phyloP scores from a whole-genome alignment of 2,888 invertebrate genomes.

The Dynastes tityus region DNA sequence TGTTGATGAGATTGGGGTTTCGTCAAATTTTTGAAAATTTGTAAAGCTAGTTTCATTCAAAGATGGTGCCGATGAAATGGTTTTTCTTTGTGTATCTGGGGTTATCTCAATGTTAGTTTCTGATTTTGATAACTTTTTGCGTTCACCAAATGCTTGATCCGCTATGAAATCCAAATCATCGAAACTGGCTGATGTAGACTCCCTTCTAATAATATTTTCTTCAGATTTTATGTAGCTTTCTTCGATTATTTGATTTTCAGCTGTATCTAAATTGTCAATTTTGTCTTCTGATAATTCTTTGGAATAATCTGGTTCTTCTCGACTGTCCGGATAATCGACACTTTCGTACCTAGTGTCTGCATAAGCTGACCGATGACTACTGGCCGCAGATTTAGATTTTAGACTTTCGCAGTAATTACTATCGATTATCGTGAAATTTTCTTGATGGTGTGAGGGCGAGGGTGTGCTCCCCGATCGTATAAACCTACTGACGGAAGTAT shows the following conservation, averaged over 20 bases:
- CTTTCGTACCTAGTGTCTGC: slow-evolving; percentile 37
- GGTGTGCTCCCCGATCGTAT: slow-evolving; percentile 58
- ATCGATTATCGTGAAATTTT: slow-evolving; percentile 56
- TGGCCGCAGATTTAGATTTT: slow-evolving; percentile 50
- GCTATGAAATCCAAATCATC: slow-evolving; percentile 53
- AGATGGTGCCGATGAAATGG: slow-evolving; percentile 66
- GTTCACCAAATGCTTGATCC: slow-evolving; percentile 51
- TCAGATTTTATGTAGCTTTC: slow-evolving; percentile 35
- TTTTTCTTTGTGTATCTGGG: slow-evolving; percentile 64
- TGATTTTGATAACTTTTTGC: slow-evolving; percentile 63
- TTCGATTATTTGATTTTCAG: slow-evolving; percentile 54
- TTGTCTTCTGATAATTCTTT: slow-evolving; percentile 32
- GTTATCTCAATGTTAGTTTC: slow-evolving; percentile 64
- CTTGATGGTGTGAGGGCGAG: slow-evolving; percentile 50
- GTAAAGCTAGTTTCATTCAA: slow-evolving; percentile 57
- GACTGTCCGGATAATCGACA: slow-evolving; percentile 34
- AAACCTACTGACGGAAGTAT: slow-evolving; percentile 53
- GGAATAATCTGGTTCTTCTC: slow-evolving; percentile 32
- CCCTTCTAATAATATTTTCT: slow-evolving; percentile 46
- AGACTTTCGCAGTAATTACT: slow-evolving; percentile 52
- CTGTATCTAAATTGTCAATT: slow-evolving; percentile 48
- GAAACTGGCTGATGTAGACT: slow-evolving; percentile 48
- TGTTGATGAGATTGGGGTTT: slow-evolving; percentile 55
- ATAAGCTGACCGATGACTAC: slow-evolving; percentile 49
- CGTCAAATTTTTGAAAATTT: slow-evolving; percentile 52